These are phyloP conservation scores for Diloba caeruleocephala DNA, from an alignment of 2,888 invertebrate genomes.

Conservation along the genomic window DNA sequence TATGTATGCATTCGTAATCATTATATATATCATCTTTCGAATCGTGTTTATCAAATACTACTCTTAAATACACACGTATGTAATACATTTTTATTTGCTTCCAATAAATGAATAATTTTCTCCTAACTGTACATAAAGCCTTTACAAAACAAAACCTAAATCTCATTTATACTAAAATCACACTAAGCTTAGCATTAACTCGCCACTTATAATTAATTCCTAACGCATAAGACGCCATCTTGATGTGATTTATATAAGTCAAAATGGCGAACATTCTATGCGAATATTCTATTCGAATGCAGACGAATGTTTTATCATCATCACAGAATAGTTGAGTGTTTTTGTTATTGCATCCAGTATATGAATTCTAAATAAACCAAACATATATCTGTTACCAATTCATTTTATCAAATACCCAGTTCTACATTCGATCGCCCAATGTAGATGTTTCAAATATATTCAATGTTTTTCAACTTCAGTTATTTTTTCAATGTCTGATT, in stretches of 20 bases:
- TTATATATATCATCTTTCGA: conserved; percentile 65
- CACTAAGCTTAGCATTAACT: conserved; percentile 83
- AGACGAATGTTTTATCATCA: conserved; percentile 72
- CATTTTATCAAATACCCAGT: too few relatives aligned
- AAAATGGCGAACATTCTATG: conserved; percentile 74
- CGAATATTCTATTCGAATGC: conserved; percentile 67
- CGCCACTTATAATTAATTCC: conserved; percentile 70
- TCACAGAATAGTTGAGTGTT: conserved; percentile 76
- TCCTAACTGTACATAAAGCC: conserved; percentile 86
- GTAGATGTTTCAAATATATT: too few relatives aligned
- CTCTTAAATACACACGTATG: conserved; percentile 83
- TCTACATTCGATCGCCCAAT: too few relatives aligned
- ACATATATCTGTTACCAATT: too few relatives aligned
- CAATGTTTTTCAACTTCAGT: too few relatives aligned
- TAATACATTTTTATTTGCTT: conserved; percentile 72
- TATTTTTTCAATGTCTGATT: too few relatives aligned
- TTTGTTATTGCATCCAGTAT: conserved; percentile 63
- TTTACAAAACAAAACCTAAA: conserved; percentile 86
- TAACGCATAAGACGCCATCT: conserved; percentile 73
- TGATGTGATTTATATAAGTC: conserved; percentile 58
- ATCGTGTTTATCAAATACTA: conserved; percentile 86
- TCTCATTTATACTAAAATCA: conserved; percentile 79
- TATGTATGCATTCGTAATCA: conserved; percentile 76
- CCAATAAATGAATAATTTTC: conserved; percentile 78
- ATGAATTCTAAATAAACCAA: too few relatives aligned